These are phyloP conservation scores for Equus przewalskii DNA, from an alignment of 2,113 vertebrate species.

Conservation along the genomic window DNA sequence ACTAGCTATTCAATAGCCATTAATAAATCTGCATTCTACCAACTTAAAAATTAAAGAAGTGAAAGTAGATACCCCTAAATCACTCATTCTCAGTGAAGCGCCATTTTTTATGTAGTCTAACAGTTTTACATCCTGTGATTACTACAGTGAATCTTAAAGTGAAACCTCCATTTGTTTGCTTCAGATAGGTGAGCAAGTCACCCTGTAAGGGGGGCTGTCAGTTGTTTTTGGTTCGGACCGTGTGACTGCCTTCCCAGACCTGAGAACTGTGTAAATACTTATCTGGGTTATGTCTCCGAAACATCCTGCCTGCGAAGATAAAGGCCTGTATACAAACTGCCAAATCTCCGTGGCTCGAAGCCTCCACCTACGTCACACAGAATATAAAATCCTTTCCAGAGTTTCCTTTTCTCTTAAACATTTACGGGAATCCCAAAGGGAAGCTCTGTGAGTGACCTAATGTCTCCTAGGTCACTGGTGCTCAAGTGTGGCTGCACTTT, in stretches of 20 bases:
- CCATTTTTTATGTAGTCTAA: not conserved
- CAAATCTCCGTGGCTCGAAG: not conserved
- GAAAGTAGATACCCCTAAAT: not conserved
- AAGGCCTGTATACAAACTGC: constrained; percentile 10
- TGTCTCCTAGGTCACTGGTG: not conserved
- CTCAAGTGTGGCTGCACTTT: not conserved
- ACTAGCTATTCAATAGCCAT: not conserved
- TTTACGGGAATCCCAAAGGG: not conserved
- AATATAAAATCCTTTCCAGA: constrained; percentile 26
- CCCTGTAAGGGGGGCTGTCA: not conserved
- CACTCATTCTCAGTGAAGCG: not conserved
- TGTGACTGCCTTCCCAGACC: not conserved
- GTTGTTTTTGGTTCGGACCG: not conserved
- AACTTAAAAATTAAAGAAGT: constrained; percentile 2
- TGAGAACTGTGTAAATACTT: constrained; percentile 14
- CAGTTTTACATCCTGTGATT: not conserved
- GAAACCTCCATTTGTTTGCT: not conserved
- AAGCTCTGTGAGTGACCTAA: not conserved
- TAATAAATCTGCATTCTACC: not conserved
- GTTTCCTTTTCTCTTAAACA: constrained; percentile 38
- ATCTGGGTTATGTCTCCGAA: constrained; percentile 26
- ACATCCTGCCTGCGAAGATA: not conserved
- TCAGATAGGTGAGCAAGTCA: not conserved
- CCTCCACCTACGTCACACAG: not conserved
- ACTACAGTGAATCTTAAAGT: not conserved